Evolutionary conservation across 2,113 vertebrate species (phyloP).

Genomic region (Nycticebus coucang): DNA sequence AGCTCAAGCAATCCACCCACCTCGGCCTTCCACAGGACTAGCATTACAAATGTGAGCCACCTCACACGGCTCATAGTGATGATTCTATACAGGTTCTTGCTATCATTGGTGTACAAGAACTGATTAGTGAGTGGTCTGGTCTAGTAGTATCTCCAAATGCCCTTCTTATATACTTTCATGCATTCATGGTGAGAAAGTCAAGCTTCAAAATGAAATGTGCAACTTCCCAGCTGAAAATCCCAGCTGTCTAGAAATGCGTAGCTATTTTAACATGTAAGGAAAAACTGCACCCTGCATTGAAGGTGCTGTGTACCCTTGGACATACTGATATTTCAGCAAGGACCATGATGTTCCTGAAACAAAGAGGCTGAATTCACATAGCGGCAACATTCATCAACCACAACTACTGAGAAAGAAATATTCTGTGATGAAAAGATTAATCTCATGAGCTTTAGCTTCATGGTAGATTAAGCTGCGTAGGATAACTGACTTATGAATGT

Average conservation of each 20-base stretch:
- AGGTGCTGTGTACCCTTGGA: not conserved
- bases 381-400: not conserved
- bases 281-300: fast-evolving
- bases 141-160: not conserved
- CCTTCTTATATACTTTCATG: not conserved
- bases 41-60: too few relatives aligned
- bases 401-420: not conserved
- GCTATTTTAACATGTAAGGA: not conserved
- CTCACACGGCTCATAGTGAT: not conserved
- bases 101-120: not conserved
- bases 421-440: conserved; percentile 3
- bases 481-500: not conserved
- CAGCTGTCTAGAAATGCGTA: not conserved
- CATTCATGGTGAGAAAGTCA: not conserved
- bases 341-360: not conserved
- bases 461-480: not conserved
- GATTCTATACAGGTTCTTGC: not conserved
- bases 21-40: too few relatives aligned
- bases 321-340: not conserved
- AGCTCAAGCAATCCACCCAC: too few relatives aligned
- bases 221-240: not conserved
- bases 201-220: not conserved
- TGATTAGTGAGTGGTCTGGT: not conserved
- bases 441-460: not conserved
- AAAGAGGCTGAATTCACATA: not conserved